These are phyloP conservation scores for Drosophila setifemur DNA, from an alignment of 1,140 invertebrate species.

Conservation along the genomic window DNA sequence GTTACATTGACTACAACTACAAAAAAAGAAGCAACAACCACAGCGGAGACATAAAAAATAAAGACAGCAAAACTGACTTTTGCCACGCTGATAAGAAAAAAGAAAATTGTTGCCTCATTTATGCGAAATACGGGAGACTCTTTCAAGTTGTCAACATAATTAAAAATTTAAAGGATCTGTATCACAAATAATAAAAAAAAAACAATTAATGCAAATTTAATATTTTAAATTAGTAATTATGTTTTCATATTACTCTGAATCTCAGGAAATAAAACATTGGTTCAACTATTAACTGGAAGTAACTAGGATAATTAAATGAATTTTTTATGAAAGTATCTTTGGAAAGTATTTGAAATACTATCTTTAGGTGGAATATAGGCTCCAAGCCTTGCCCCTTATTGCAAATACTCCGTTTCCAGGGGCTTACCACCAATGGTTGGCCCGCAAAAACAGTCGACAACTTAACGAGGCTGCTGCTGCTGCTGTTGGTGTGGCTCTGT, in stretches of 20 bases:
- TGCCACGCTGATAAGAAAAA: constrained; percentile 61
- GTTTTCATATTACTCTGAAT: no score
- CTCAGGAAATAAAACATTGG: no score
- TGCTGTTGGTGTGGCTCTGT: constrained; percentile 4
- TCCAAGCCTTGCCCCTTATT: neutral
- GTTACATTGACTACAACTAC: constrained; percentile 13
- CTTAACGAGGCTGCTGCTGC: constrained; percentile 35
- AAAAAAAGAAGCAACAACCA: neutral
- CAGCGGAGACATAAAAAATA: constrained; percentile 1
- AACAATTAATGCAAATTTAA: no score
- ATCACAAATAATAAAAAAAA: no score
- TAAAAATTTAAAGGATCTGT: no score
- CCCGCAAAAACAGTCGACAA: constrained; percentile 33
- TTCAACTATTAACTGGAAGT: no score
- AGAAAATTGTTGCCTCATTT: neutral
- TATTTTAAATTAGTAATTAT: no score
- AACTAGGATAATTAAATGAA: no score
- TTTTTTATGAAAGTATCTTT: no score
- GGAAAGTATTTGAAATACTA: no score
- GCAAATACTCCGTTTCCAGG: neutral
- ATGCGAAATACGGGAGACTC: neutral
- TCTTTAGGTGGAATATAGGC: no score
- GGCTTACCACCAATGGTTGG: constrained; percentile 24
- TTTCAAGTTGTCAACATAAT: neutral
- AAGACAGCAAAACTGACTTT: constrained; percentile 33